phyloP scores from a whole-genome alignment of 2,888 invertebrate genomes.

The Stenurella melanura region DNA sequence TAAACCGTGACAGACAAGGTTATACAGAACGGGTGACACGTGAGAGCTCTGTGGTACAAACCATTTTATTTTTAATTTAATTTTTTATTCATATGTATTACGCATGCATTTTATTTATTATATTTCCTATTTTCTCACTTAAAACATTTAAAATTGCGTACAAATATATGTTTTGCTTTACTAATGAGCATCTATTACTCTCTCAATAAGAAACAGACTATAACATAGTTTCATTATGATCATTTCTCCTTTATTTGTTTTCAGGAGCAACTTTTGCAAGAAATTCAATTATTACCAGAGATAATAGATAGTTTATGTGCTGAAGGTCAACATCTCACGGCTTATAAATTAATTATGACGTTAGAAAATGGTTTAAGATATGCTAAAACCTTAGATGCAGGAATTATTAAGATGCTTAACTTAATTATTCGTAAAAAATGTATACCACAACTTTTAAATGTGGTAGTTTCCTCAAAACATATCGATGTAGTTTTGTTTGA shows the following conservation, averaged over 20 bases:
- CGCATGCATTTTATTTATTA: no score
- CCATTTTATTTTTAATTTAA: no score
- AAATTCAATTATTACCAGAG: conserved; percentile 61
- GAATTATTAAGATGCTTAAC: conserved; percentile 40
- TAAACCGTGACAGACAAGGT: no score
- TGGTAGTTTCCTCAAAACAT: conserved; percentile 66
- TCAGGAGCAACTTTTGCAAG: conserved; percentile 50
- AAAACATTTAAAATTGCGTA: no score
- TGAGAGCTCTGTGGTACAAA: no score
- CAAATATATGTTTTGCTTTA: no score
- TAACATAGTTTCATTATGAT: neutral
- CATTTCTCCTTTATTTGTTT: conserved; percentile 34
- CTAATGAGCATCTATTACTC: no score
- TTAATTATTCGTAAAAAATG: conserved; percentile 57
- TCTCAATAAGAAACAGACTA: no score
- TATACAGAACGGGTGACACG: no score
- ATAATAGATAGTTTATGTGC: conserved; percentile 59
- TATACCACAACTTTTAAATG: conserved; percentile 66
- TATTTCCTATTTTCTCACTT: no score
- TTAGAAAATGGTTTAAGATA: conserved; percentile 53
- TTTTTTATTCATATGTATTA: no score
- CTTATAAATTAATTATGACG: conserved; percentile 60
- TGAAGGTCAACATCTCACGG: conserved; percentile 63
- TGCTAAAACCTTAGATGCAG: neutral
- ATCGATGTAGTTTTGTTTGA: conserved; percentile 49